Percentiles rank a stretch among this genome's conserved stretches.
Evolutionary conservation across 2,888 invertebrate genomes (phyloP).

Genomic region (Agrotis puta): DNA sequence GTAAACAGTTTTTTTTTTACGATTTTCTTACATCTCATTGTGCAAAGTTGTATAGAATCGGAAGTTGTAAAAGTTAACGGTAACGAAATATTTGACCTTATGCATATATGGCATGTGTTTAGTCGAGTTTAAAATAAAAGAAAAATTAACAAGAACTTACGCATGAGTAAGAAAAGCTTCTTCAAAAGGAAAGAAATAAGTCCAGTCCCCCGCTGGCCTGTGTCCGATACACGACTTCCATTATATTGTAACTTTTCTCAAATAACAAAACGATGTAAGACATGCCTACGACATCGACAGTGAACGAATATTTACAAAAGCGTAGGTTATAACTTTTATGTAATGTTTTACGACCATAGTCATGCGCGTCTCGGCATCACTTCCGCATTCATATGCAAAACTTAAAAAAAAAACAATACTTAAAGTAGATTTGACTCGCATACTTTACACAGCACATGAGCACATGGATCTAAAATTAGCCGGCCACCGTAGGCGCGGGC

Average conservation of each 20-base stretch:
- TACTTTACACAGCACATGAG: not conserved
- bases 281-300: not conserved
- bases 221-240: not conserved
- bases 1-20: too few species aligned
- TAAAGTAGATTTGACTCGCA: too few species aligned
- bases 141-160: too few species aligned
- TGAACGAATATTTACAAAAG: not conserved
- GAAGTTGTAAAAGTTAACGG: too few species aligned
- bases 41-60: too few species aligned
- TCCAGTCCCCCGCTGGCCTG: too few species aligned
- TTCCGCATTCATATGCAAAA: slow-evolving; percentile 5
- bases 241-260: not conserved
- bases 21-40: not conserved
- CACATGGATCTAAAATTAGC: not conserved
- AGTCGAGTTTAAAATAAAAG: too few species aligned
- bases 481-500: too few species aligned
- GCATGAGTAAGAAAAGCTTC: not conserved
- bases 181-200: not conserved
- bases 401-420: not conserved
- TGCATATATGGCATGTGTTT: too few species aligned
- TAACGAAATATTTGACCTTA: not conserved
- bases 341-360: not conserved
- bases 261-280: not conserved
- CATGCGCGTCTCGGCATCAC: not conserved
- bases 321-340: not conserved